Conservation (phyloP, 2,113 vertebrate species). For the Sminthopsis crassicaudata region DNA sequence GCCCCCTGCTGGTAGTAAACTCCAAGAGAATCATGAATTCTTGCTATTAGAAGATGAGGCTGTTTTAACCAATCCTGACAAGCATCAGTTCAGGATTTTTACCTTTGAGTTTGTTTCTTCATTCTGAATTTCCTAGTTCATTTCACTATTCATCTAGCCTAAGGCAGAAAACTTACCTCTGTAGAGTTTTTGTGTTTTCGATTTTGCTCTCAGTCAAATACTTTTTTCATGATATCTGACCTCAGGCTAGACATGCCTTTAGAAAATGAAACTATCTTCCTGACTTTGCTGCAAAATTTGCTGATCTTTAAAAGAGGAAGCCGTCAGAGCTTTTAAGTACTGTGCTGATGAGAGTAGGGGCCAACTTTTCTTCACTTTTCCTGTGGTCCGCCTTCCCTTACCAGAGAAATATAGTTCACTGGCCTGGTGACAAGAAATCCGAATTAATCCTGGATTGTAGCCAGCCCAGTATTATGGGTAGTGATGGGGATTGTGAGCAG, state of each 20-base stretch:
- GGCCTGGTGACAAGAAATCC: background rate
- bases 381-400: background rate
- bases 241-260: background rate
- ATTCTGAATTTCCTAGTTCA: background rate
- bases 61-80: constrained; percentile 75
- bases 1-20: constrained; percentile 63
- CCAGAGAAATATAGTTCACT: background rate
- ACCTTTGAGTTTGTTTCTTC: constrained; percentile 62
- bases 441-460: background rate
- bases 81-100: constrained; percentile 69
- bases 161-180: constrained; percentile 8
- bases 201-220: constrained; percentile 82
- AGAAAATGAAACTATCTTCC: background rate
- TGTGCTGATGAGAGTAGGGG: background rate
- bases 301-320: background rate
- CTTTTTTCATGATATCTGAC: constrained; percentile 78
- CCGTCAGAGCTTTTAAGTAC: background rate
- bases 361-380: background rate
- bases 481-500: background rate
- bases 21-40: constrained; percentile 67
- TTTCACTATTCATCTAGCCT: background rate
- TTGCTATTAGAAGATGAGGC: constrained; percentile 76
- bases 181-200: constrained; percentile 66
- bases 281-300: background rate
- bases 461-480: background rate